These are phyloP conservation scores for Pangasius mekongensis DNA, from an alignment of 2,797 vertebrate species.

Conservation along the genomic window DNA sequence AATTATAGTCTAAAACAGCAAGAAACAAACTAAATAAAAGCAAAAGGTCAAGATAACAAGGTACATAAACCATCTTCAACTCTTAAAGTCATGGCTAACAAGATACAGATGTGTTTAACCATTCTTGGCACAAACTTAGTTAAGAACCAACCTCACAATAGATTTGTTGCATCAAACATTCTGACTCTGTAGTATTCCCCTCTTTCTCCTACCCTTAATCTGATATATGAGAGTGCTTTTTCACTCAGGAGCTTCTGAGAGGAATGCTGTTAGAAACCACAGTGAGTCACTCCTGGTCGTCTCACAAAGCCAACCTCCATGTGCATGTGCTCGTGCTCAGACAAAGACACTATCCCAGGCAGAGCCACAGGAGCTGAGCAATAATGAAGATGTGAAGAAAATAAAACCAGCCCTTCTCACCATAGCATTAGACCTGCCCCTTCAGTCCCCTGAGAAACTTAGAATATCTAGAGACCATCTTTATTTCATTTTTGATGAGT, in stretches of 20 bases:
- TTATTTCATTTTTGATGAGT: slow-evolving; percentile 10
- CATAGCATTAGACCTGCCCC: neutral
- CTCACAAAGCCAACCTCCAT: slow-evolving; percentile 25
- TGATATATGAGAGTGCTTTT: slow-evolving; percentile 25
- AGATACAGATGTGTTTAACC: slow-evolving; percentile 52
- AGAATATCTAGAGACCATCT: neutral
- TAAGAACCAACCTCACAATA: neutral
- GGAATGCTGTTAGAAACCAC: slow-evolving; percentile 65
- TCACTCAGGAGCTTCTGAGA: slow-evolving; percentile 49
- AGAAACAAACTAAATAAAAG: slow-evolving; percentile 45
- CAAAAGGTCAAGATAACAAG: slow-evolving; percentile 41
- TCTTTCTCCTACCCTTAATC: slow-evolving; percentile 7
- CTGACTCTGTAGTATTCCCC: slow-evolving; percentile 17
- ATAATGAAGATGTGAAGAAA: slow-evolving; percentile 28
- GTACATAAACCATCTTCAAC: slow-evolving; percentile 27
- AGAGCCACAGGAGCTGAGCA: slow-evolving; percentile 1
- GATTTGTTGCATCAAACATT: slow-evolving; percentile 13
- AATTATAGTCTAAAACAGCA: neutral
- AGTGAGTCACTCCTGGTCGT: slow-evolving; percentile 62
- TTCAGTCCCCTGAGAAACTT: slow-evolving; percentile 22
- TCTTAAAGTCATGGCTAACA: slow-evolving; percentile 42
- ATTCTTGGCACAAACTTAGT: slow-evolving; percentile 9
- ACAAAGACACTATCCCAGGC: slow-evolving; percentile 44
- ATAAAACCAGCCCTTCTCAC: slow-evolving; percentile 21
- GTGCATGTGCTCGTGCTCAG: slow-evolving; percentile 37